Conservation (phyloP, 2,797 vertebrate species). For the Gymnoscopelus braueri region DNA sequence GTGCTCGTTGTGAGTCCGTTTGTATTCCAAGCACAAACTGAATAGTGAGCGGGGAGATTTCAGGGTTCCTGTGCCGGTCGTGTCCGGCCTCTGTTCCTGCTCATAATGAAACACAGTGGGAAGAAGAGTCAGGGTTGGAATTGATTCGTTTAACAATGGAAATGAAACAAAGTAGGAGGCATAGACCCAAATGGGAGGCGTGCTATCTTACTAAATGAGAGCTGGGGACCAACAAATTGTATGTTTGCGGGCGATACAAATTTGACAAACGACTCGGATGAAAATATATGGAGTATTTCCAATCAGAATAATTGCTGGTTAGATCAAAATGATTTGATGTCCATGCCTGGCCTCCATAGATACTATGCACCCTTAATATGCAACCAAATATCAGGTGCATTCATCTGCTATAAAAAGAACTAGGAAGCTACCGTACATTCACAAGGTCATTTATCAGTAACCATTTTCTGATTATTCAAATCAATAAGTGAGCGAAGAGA, state of each 20-base stretch:
- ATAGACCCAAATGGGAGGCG: conserved; percentile 71
- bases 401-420: background rate
- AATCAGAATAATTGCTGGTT: conserved; percentile 65
- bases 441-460: conserved; percentile 36
- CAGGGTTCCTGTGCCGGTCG: conserved; percentile 75
- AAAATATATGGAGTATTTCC: conserved; percentile 62
- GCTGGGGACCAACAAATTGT: conserved; percentile 72
- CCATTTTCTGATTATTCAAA: conserved; percentile 33
- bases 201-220: conserved; percentile 67
- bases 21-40: conserved; percentile 75
- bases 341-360: conserved; percentile 38
- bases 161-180: conserved; percentile 79
- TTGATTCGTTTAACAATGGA: conserved; percentile 83
- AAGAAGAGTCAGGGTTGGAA: conserved; percentile 75
- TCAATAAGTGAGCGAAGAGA: conserved; percentile 49
- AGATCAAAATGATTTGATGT: conserved; percentile 44
- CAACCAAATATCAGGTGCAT: conserved; percentile 8
- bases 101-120: conserved; percentile 80
- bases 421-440: background rate
- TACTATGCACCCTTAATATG: conserved; percentile 30
- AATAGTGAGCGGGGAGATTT: conserved; percentile 76
- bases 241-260: conserved; percentile 66
- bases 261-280: conserved; percentile 70
- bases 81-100: conserved; percentile 69
- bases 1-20: conserved; percentile 68